phyloP scores from a whole-genome alignment of 1,140 invertebrate species.

The Lepidotrigona ventralis region DNA sequence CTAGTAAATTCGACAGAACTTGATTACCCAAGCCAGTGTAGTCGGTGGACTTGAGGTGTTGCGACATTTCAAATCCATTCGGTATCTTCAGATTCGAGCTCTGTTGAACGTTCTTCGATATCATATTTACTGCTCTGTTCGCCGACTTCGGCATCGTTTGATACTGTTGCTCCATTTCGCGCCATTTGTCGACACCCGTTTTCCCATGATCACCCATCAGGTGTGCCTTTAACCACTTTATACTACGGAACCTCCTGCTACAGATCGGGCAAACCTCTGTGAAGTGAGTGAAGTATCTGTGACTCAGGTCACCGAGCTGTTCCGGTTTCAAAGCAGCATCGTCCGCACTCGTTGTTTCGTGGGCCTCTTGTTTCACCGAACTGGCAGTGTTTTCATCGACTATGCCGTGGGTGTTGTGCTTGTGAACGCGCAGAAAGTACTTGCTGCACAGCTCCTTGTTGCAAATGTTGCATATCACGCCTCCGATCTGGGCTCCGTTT shows the following conservation, averaged over 20 bases:
- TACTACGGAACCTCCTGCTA: conserved; percentile 91
- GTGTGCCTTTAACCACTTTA: conserved; percentile 94
- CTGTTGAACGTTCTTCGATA: conserved; percentile 56
- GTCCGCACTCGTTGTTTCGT: conserved; percentile 69
- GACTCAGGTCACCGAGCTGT: conserved; percentile 81
- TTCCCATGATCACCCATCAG: conserved; percentile 92
- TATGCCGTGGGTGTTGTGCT: conserved; percentile 98
- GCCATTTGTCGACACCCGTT: conserved; percentile 86
- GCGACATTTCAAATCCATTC: conserved; percentile 79
- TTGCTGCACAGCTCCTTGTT: conserved; percentile 99
- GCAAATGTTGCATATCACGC: conserved; percentile 97
- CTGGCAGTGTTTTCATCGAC: conserved; percentile 83
- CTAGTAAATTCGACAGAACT: conserved; percentile 83
- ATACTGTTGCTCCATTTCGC: conserved; percentile 82
- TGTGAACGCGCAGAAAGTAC: conserved; percentile 97
- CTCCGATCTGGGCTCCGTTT: conserved; percentile 93
- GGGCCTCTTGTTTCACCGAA: conserved; percentile 51
- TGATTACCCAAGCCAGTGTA: conserved; percentile 78
- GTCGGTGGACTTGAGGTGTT: conserved; percentile 67
- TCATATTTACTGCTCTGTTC: conserved; percentile 26
- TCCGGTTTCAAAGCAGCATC: conserved; percentile 81
- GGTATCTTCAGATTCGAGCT: conserved; percentile 83
- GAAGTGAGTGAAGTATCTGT: conserved; percentile 86
- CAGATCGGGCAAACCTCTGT: conserved; percentile 93
- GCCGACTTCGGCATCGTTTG: conserved; percentile 70